Conservation (phyloP, 1,140 invertebrate genomes). For the Zaprionus ornatus region DNA sequence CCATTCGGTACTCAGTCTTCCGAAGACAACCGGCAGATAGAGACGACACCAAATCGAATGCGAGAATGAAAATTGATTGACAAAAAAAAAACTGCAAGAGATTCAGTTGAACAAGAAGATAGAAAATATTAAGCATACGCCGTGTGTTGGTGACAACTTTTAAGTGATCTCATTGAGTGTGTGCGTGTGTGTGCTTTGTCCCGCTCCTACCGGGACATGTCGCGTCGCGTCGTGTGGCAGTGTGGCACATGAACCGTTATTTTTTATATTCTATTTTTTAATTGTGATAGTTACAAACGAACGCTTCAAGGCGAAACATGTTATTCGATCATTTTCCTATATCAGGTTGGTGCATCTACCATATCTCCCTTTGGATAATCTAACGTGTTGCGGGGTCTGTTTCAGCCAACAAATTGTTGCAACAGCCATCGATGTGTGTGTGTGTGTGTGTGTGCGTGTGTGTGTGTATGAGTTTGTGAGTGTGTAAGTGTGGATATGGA, state of each 20-base stretch:
- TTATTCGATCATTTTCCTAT: conserved; percentile 79
- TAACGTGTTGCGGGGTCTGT: background rate
- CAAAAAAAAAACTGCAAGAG: background rate
- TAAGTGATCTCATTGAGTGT: background rate
- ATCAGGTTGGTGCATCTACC: conserved; percentile 71
- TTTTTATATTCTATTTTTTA: conserved; percentile 10
- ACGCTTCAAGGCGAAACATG: conserved; percentile 59
- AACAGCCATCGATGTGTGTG: background rate
- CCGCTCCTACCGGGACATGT: conserved; percentile 34
- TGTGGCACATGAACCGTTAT: conserved; percentile 38
- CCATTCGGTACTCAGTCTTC: conserved; percentile 74
- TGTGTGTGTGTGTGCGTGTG: background rate
- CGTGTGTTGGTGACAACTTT: conserved; percentile 15
- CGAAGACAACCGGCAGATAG: conserved; percentile 82
- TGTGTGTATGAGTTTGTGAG: background rate
- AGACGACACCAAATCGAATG: conserved; percentile 64
- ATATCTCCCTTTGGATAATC: background rate
- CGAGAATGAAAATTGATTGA: conserved; percentile 27
- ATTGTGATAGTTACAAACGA: conserved; percentile 64
- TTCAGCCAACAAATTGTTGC: conserved; percentile 38
- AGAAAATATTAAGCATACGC: conserved; percentile 32
- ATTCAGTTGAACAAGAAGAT: background rate
- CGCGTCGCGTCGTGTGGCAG: conserved; percentile 56
- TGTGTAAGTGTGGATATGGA: background rate
- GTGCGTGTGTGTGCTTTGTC: background rate